phyloP scores from a whole-genome alignment of 2,797 vertebrate species.

The Menidia menidia region DNA sequence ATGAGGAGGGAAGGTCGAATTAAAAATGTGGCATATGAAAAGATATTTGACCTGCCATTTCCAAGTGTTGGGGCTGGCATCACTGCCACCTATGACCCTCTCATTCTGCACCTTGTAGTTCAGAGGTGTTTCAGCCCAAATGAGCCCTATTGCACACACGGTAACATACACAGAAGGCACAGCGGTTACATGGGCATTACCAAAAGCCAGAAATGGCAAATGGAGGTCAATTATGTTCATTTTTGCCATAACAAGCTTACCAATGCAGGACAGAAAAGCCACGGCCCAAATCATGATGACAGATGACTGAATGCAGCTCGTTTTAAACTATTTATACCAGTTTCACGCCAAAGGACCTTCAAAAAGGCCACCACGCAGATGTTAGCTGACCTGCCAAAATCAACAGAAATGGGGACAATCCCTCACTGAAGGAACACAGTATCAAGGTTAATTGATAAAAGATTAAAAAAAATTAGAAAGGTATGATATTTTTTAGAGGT shows the following conservation, averaged over 20 bases:
- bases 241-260: constrained; percentile 44
- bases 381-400: constrained; percentile 33
- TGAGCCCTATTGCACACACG: constrained; percentile 46
- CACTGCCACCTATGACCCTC: constrained; percentile 65
- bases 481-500: not conserved
- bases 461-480: not conserved
- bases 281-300: constrained; percentile 62
- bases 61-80: constrained; percentile 68
- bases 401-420: constrained; percentile 3
- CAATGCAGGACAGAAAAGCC: constrained; percentile 65
- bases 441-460: not conserved
- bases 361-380: constrained; percentile 26
- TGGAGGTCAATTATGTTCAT: not conserved
- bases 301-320: constrained; percentile 1
- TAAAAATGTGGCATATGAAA: not conserved
- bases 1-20: no score
- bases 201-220: not conserved
- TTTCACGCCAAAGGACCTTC: constrained; percentile 37
- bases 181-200: not conserved
- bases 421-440: not conserved
- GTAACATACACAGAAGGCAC: not conserved
- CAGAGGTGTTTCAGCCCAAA: constrained; percentile 52
- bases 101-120: constrained; percentile 55
- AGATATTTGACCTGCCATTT: constrained; percentile 70
- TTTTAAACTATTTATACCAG: constrained; percentile 61